Percentiles rank a stretch among this genome's conserved stretches.
phyloP scores from a whole-genome alignment of 1,140 invertebrate genomes.

The Anadara kagoshimensis region DNA sequence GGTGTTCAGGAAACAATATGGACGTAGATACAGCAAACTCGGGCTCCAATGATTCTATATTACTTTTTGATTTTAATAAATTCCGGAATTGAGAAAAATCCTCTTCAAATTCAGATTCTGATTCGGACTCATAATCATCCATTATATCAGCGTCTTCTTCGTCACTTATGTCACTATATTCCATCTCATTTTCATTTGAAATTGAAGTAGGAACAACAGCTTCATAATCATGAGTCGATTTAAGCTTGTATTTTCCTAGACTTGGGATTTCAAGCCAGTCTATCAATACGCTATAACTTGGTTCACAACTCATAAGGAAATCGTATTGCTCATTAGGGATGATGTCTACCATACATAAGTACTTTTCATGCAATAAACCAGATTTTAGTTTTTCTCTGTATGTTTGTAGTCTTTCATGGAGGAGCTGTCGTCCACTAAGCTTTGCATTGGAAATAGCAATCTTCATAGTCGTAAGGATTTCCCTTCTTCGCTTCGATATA shows the following conservation, averaged over 20 bases:
- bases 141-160: no score
- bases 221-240: neutral
- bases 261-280: neutral
- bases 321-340: neutral
- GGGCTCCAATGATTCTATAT: neutral
- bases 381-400: neutral
- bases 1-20: neutral
- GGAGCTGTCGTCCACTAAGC: neutral
- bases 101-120: no score
- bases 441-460: neutral
- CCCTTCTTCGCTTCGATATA: constrained; percentile 21
- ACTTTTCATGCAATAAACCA: neutral
- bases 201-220: neutral
- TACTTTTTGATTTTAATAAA: neutral
- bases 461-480: neutral
- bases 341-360: neutral
- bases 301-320: neutral
- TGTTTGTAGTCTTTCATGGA: neutral
- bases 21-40: neutral
- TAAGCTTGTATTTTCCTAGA: neutral
- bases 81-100: neutral
- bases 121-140: no score
- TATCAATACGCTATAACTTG: neutral
- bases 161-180: no score
- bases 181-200: neutral